These are phyloP conservation scores for Heterodera schachtii DNA, from an alignment of 1,140 invertebrate species.

Conservation along the genomic window DNA sequence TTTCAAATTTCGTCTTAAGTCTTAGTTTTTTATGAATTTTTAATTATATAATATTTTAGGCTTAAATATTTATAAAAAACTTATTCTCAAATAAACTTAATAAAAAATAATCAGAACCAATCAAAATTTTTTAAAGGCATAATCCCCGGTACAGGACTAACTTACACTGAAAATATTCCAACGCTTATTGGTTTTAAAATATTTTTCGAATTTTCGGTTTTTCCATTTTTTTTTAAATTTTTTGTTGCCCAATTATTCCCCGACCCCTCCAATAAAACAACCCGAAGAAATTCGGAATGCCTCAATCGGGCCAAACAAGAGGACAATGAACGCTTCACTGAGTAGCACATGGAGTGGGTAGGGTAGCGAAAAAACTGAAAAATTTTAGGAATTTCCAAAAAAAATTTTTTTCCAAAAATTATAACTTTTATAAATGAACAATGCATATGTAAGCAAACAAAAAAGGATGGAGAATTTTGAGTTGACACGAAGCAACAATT, in stretches of 20 bases:
- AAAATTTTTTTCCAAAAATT: not conserved
- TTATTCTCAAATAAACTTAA: too few species aligned
- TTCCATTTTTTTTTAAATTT: too few species aligned
- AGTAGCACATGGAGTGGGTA: constrained; percentile 14
- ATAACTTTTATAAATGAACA: constrained; percentile 8
- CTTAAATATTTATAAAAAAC: too few species aligned
- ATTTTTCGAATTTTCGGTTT: too few species aligned
- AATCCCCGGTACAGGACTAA: too few species aligned
- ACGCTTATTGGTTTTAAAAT: too few species aligned
- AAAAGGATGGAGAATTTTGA: not conserved
- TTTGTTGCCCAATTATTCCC: not conserved
- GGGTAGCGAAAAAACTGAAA: constrained; percentile 10
- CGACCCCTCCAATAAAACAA: not conserved
- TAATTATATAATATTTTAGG: too few species aligned
- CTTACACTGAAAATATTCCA: too few species aligned
- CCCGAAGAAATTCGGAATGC: constrained; percentile 19
- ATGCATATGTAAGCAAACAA: not conserved
- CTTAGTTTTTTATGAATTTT: too few species aligned
- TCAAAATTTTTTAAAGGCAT: too few species aligned
- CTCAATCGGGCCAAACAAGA: constrained; percentile 23
- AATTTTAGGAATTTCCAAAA: not conserved
- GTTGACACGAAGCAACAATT: constrained; percentile 2
- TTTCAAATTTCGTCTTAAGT: too few species aligned
- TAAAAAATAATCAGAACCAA: too few species aligned
- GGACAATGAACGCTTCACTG: constrained; percentile 7